These are phyloP conservation scores for Platalea minor DNA, from an alignment of 2,797 vertebrate genomes.

Conservation along the genomic window DNA sequence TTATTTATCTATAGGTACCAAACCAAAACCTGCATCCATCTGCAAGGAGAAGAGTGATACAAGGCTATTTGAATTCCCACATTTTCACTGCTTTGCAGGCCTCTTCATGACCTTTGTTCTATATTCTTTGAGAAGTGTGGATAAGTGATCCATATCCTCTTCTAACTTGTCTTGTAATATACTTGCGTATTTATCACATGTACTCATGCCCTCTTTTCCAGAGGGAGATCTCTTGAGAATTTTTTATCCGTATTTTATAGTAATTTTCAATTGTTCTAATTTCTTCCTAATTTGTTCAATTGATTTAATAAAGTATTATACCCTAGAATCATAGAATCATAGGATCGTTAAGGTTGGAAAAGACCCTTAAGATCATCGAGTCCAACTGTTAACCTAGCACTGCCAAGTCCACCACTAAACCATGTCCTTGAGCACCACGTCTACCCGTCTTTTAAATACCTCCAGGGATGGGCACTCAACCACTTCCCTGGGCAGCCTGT, in stretches of 20 bases:
- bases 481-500: no score
- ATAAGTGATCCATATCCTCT: background rate
- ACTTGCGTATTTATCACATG: background rate
- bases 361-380: no score
- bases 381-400: no score
- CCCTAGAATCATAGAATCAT: no score
- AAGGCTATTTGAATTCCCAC: background rate
- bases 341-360: no score
- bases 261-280: background rate
- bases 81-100: background rate
- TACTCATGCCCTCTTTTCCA: background rate
- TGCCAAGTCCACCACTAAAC: no score
- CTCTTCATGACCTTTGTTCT: background rate
- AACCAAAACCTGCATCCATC: background rate
- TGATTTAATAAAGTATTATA: background rate
- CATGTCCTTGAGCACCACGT: no score
- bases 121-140: background rate
- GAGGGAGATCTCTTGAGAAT: background rate
- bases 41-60: background rate
- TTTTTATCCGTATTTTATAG: background rate
- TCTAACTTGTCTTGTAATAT: background rate
- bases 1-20: background rate
- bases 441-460: no score
- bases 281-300: background rate
- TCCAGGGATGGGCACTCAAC: no score